phyloP scores from a whole-genome alignment of 2,888 invertebrate genomes.

The Xanthorhoe spadicearia region DNA sequence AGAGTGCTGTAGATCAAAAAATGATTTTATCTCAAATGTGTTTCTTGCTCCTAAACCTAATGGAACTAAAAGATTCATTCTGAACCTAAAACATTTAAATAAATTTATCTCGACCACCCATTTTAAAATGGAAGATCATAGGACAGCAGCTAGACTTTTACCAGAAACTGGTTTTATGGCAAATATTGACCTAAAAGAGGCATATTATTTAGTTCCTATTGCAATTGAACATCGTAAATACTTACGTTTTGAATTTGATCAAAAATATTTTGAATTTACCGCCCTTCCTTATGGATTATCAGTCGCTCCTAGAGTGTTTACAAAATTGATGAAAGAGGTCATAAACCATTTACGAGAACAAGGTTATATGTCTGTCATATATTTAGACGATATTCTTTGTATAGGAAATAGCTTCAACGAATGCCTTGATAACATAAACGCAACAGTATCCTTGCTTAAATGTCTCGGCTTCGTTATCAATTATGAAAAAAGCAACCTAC shows the following conservation, averaged over 20 bases:
- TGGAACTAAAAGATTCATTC: constrained; percentile 35
- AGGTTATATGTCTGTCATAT: constrained; percentile 34
- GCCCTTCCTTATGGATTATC: constrained; percentile 38
- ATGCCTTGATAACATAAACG: constrained; percentile 22
- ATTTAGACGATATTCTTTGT: constrained; percentile 36
- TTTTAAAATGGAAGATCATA: constrained; percentile 47
- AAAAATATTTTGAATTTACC: constrained; percentile 32
- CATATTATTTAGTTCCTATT: constrained; percentile 41
- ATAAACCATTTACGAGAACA: constrained; percentile 18
- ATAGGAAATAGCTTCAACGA: constrained; percentile 22
- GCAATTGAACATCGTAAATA: constrained; percentile 27
- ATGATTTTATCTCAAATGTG: constrained; percentile 38
- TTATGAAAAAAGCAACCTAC: constrained; percentile 11
- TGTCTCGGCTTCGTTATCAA: constrained; percentile 32
- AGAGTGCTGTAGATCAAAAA: constrained; percentile 15
- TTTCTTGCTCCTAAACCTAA: constrained; percentile 42
- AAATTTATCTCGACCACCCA: constrained; percentile 35
- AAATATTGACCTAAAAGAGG: constrained; percentile 42
- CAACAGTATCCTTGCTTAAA: constrained; percentile 18
- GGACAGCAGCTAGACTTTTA: constrained; percentile 39
- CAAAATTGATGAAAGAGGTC: constrained; percentile 36
- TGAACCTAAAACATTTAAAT: constrained; percentile 43
- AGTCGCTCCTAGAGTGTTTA: constrained; percentile 37
- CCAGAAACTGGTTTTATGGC: constrained; percentile 33
- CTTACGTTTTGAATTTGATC: constrained; percentile 38